A percentile compares a stretch with the other conserved stretches of the same genome.
Evolutionary conservation across 2,113 vertebrate genomes (phyloP).

Genomic region (Nannospalax galili): DNA sequence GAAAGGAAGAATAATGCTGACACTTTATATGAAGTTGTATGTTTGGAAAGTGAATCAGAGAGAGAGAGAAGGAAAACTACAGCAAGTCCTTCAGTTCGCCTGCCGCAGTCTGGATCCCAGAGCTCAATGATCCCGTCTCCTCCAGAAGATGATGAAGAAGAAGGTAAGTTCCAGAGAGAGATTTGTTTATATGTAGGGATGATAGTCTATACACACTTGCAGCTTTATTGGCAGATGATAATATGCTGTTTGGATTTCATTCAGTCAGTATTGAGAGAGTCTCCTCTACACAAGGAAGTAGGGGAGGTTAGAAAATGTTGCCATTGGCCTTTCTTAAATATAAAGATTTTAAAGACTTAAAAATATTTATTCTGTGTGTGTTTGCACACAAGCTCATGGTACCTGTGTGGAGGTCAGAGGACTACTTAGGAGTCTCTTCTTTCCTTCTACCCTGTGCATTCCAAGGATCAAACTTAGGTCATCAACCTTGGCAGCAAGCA

Average conservation of each 20-base stretch:
- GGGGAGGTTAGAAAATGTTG: not conserved
- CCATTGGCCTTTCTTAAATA: too few relatives aligned
- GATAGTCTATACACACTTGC: not conserved
- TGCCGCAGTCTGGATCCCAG: slow-evolving; percentile 89
- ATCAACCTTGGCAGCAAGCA: not conserved
- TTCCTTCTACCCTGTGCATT: not conserved
- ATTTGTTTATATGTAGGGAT: not conserved
- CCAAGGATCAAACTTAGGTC: not conserved
- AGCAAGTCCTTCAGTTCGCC: slow-evolving; percentile 91
- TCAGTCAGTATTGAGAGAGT: not conserved
- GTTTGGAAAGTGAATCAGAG: slow-evolving; percentile 96
- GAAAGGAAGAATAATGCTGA: slow-evolving; percentile 95
- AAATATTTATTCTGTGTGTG: not conserved
- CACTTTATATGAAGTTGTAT: slow-evolving; percentile 96
- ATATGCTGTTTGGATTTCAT: not conserved
- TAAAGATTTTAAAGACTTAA: too few relatives aligned
- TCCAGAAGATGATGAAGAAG: slow-evolving; percentile 98
- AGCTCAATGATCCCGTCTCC: slow-evolving; percentile 94
- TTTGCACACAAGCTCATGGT: not conserved
- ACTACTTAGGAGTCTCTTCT: not conserved
- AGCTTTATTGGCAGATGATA: too few relatives aligned
- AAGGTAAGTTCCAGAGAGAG: slow-evolving; percentile 88
- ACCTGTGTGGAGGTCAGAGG: too few relatives aligned
- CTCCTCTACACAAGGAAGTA: not conserved
- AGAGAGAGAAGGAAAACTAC: slow-evolving; percentile 96